Conservation (phyloP, 1,140 invertebrate species). For the Venturia canescens region DNA sequence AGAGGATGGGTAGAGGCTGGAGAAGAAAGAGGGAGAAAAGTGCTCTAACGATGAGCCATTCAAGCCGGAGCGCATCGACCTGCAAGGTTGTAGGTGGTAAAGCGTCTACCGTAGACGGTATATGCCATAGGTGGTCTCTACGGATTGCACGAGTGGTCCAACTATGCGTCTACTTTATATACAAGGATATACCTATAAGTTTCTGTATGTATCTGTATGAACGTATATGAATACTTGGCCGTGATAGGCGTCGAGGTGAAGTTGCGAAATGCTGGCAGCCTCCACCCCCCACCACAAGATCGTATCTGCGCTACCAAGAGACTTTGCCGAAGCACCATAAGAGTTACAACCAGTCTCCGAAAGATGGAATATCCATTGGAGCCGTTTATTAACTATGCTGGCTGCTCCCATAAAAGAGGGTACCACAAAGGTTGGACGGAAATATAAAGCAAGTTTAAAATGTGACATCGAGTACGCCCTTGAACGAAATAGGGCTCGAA, state of each 20-base stretch:
- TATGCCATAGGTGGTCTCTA: conserved; percentile 45
- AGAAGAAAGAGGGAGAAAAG: conserved; percentile 50
- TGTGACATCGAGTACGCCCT: too few species aligned
- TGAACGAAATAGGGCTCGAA: too few species aligned
- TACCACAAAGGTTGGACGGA: too few species aligned
- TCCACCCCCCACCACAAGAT: conserved; percentile 9
- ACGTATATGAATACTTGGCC: not conserved
- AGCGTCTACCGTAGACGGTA: conserved; percentile 38
- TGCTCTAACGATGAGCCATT: conserved; percentile 63
- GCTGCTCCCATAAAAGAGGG: too few species aligned
- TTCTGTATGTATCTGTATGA: not conserved
- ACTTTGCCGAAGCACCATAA: not conserved
- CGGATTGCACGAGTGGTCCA: conserved; percentile 37
- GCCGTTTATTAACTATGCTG: not conserved
- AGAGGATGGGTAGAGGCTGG: conserved; percentile 40
- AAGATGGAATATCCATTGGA: conserved; percentile 21
- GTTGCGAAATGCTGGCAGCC: conserved; percentile 14
- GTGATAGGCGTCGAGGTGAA: conserved; percentile 25
- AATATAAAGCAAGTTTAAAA: not conserved
- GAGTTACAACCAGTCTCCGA: not conserved
- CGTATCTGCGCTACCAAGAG: not conserved
- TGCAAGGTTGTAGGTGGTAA: conserved; percentile 51
- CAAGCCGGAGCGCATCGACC: conserved; percentile 53
- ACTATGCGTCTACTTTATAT: not conserved
- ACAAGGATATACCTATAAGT: conserved; percentile 15